A percentile compares a stretch with the other conserved stretches of the same genome.
These are phyloP conservation scores for Zaprionus inermis DNA, from an alignment of 1,140 invertebrate genomes.

Conservation along the genomic window DNA sequence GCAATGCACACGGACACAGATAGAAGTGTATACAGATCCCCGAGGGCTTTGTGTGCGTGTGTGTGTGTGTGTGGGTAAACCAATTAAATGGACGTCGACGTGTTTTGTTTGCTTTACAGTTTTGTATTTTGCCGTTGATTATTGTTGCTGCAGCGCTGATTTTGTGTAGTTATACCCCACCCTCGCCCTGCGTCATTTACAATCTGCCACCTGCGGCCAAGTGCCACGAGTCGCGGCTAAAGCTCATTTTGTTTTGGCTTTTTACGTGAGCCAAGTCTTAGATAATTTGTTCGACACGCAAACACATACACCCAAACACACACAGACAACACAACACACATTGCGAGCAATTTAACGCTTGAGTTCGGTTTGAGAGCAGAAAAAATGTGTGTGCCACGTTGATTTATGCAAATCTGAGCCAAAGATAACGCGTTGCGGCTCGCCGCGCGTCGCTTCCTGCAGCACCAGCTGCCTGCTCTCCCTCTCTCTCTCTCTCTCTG, in stretches of 20 bases:
- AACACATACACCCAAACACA: slow-evolving; percentile 20
- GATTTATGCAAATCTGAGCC: slow-evolving; percentile 76
- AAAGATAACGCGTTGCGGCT: slow-evolving; percentile 71
- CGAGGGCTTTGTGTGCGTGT: slow-evolving; percentile 15
- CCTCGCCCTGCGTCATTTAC: too few species aligned
- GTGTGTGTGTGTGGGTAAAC: slow-evolving; percentile 46
- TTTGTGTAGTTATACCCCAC: slow-evolving; percentile 36
- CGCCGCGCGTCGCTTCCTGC: slow-evolving; percentile 45
- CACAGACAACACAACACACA: neutral
- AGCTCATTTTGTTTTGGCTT: slow-evolving; percentile 70
- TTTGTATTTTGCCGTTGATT: slow-evolving; percentile 52
- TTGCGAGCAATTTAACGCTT: slow-evolving; percentile 72
- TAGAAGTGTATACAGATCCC: slow-evolving; percentile 24
- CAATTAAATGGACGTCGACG: slow-evolving; percentile 74
- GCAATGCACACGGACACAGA: slow-evolving; percentile 50
- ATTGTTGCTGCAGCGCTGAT: slow-evolving; percentile 24
- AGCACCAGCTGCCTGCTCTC: slow-evolving; percentile 5
- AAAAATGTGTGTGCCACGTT: slow-evolving; percentile 48
- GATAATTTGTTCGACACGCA: slow-evolving; percentile 59
- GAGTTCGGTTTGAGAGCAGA: slow-evolving; percentile 63
- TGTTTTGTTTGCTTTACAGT: slow-evolving; percentile 70
- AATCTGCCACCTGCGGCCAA: neutral
- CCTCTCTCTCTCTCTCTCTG: neutral
- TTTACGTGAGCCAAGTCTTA: slow-evolving; percentile 53
- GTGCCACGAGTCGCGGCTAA: slow-evolving; percentile 33